Conservation (phyloP, 1,140 invertebrate species). For the Saccostrea cuccullata region DNA sequence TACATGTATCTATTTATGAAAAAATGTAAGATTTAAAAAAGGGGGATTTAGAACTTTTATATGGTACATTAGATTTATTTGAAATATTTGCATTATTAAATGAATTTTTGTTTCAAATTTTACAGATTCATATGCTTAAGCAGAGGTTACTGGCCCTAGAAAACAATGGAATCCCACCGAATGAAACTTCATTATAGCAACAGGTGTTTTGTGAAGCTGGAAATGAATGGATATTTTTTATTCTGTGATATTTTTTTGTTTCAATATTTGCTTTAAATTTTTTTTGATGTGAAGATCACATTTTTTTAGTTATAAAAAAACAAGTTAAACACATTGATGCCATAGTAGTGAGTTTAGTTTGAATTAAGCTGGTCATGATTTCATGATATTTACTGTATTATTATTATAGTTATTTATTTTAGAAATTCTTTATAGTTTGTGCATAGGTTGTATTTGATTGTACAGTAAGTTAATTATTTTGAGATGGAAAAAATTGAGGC, state of each 20-base stretch:
- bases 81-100: not conserved
- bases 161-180: constrained; percentile 72
- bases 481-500: too few species aligned
- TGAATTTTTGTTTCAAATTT: constrained; percentile 40
- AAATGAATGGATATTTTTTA: not conserved
- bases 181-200: constrained; percentile 74
- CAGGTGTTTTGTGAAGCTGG: not conserved
- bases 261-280: not conserved
- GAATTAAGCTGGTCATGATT: too few species aligned
- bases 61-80: too few species aligned
- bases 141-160: constrained; percentile 74
- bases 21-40: not conserved
- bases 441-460: too few species aligned
- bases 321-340: too few species aligned
- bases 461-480: too few species aligned
- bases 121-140: constrained; percentile 76
- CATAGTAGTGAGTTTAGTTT: too few species aligned
- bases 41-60: not conserved
- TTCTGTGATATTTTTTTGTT: constrained; percentile 9
- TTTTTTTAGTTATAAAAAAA: not conserved
- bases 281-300: not conserved
- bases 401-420: too few species aligned
- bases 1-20: not conserved
- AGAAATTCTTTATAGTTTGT: too few species aligned
- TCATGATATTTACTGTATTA: too few species aligned